A percentile compares a stretch with the other conserved stretches of the same genome.
These are phyloP conservation scores for Phragmatobia fuliginosa DNA, from an alignment of 2,888 invertebrate species.

Conservation along the genomic window DNA sequence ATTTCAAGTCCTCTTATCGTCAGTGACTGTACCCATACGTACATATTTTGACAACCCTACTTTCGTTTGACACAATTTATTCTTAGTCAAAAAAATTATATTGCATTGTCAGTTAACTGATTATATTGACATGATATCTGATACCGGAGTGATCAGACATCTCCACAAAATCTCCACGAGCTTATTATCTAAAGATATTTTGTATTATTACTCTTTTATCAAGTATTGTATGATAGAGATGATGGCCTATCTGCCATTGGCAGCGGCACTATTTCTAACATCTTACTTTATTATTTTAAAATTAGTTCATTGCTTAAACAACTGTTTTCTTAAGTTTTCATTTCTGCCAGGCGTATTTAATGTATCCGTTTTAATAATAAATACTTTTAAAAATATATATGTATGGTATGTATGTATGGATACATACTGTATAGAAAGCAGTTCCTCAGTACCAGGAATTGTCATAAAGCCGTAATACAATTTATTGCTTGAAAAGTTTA, in stretches of 20 bases:
- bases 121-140: conserved; percentile 48
- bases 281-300: neutral
- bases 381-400: too few relatives aligned
- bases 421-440: too few relatives aligned
- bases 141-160: conserved; percentile 15
- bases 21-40: neutral
- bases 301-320: neutral
- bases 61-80: neutral
- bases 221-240: neutral
- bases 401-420: too few relatives aligned
- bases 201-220: conserved; percentile 8
- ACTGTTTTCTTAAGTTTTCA: neutral
- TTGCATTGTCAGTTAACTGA: conserved; percentile 58
- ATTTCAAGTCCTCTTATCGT: neutral
- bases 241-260: conserved; percentile 8
- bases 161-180: conserved; percentile 4
- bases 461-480: neutral
- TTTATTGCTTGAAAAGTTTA: neutral
- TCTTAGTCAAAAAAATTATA: conserved; percentile 53
- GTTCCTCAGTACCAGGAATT: neutral
- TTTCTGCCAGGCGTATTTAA: neutral
- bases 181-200: conserved; percentile 14
- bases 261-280: neutral
- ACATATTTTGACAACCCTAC: neutral
- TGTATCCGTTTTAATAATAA: neutral